Percentiles rank a stretch among this genome's conserved stretches.
Evolutionary conservation across 2,113 vertebrate genomes (phyloP).

Genomic region (Etheostoma cragini): DNA sequence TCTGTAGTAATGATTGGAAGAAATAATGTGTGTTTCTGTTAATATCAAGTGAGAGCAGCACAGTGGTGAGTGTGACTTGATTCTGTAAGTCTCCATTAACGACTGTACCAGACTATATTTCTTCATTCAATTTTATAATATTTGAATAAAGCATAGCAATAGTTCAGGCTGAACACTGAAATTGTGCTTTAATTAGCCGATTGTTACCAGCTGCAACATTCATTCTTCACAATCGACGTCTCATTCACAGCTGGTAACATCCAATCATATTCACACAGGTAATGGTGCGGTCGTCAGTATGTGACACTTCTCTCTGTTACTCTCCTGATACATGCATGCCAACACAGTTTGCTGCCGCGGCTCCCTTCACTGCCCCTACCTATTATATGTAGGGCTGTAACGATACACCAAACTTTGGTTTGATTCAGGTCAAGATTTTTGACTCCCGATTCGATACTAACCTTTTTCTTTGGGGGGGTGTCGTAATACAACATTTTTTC

Average conservation of each 20-base stretch:
- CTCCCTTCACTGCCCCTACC: background rate
- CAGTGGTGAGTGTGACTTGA: background rate
- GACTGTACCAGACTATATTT: background rate
- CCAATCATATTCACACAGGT: background rate
- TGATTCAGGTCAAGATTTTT: too few species aligned
- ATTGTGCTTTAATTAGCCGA: background rate
- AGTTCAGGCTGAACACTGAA: background rate
- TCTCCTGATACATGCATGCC: background rate
- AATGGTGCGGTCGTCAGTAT: background rate
- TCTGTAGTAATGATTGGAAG: background rate
- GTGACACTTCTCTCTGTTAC: background rate
- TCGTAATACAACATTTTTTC: too few species aligned
- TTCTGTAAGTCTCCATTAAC: background rate
- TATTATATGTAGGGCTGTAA: too few species aligned
- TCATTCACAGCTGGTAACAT: background rate
- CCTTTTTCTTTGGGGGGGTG: too few species aligned
- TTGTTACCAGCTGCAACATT: constrained; percentile 3
- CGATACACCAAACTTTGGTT: too few species aligned
- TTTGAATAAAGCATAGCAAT: background rate
- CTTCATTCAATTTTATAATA: background rate
- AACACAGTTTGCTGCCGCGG: background rate
- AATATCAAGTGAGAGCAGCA: too few species aligned
- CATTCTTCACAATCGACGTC: background rate
- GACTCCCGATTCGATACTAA: too few species aligned
- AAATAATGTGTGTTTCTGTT: background rate